Base-by-base conservation (phyloP, 1,140 invertebrate species). In the Stegodyphus mimosarum region DNA sequence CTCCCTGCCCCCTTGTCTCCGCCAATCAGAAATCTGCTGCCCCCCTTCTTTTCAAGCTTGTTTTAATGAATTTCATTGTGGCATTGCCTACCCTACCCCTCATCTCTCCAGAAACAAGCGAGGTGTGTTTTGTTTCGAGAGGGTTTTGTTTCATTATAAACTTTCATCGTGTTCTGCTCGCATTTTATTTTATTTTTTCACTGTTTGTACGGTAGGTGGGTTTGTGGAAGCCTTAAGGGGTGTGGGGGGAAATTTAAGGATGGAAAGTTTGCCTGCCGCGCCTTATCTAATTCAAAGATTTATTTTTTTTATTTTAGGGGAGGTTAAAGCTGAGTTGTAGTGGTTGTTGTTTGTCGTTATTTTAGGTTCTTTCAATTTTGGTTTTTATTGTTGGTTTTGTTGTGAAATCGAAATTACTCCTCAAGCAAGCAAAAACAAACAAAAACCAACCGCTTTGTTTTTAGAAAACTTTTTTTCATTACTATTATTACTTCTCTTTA, bases 11-110 rank as follows among this genome's bases (percentile, higher is more conserved):
- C 66, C 81, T 52, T 49, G 18, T 60, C 81, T 84, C 81, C 81
- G 17, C 81, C 81, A 84, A 84, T 84, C 81, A 84, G 72, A 75
- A 70, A 60, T 33, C 80, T 73, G 48, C 17, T 63, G 9, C 49
- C 15, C 13, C 13, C 7, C 78, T 55, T 51, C 48, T 53, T 55
- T 52, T 49, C 49, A n/a, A 67, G 55, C 80, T 72, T 60, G 72
- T 70, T 76, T 84, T 84, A 84, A 84, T 84, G 81, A 84, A 84
- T 84, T 84, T 76, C 81, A 84, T 84, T 84, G 81, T 84, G 81
- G 81, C 63, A 67, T 75, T 71, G 53, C 50, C 53, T 50, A 50
- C 77, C 66, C 69, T 48, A 10, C 13, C 49, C 53, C 71, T 10
- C 69, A 7, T 11, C 77, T 80, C 77, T 80, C 49, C 67, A 80